A percentile compares a stretch with the other conserved stretches of the same genome.
phyloP scores from a whole-genome alignment of 2,113 vertebrate genomes.

The Onychorhynchus coronatus region DNA sequence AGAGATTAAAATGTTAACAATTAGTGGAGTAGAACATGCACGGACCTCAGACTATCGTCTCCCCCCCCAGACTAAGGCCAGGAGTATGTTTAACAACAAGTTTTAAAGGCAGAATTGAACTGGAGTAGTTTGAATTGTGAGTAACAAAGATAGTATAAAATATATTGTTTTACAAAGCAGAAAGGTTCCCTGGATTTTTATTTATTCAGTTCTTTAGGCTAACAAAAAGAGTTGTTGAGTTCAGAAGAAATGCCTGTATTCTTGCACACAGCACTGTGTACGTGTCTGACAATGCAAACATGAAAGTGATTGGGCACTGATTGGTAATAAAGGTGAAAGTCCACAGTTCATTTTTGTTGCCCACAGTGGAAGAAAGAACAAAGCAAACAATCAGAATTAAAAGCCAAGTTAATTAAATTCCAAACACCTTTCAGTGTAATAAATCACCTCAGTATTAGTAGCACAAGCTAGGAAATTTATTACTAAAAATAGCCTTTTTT shows the following conservation, averaged over 20 bases:
- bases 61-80: background rate
- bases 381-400: slow-evolving; percentile 47
- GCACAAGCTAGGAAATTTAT: background rate
- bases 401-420: slow-evolving; percentile 54
- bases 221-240: background rate
- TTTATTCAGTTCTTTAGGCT: background rate
- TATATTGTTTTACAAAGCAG: background rate
- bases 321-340: slow-evolving; percentile 32
- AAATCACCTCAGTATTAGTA: slow-evolving; percentile 23
- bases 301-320: slow-evolving; percentile 2
- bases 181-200: background rate
- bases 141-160: background rate
- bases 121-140: background rate
- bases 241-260: background rate
- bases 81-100: background rate
- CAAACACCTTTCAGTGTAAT: background rate
- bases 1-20: background rate
- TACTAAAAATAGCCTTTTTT: slow-evolving; percentile 47
- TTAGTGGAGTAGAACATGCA: background rate
- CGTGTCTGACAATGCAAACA: background rate
- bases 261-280: background rate
- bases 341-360: background rate
- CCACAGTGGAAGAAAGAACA: background rate
- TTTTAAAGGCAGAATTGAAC: background rate
- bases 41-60: background rate